A percentile compares a stretch with the other conserved stretches of the same genome.
Conservation (phyloP, 2,888 invertebrate species). For the Marronus borbonicus region DNA sequence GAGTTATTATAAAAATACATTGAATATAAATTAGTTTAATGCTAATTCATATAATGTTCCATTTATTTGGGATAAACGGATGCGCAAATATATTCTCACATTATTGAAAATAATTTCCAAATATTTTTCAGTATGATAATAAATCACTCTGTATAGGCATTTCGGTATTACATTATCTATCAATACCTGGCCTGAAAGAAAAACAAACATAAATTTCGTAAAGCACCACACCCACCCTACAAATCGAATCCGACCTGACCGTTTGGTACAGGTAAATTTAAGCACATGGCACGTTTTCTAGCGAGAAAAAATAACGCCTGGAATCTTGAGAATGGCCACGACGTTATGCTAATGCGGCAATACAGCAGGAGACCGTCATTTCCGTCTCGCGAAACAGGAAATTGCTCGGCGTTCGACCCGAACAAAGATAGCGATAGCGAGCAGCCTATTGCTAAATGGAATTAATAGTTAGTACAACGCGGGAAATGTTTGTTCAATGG, state of each 20-base stretch:
- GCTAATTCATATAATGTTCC: no score
- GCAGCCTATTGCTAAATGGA: constrained; percentile 23
- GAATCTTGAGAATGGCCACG: constrained; percentile 37
- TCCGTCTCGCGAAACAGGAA: constrained; percentile 45
- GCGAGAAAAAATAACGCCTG: constrained; percentile 20
- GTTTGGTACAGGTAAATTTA: constrained; percentile 40
- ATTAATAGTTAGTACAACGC: constrained; percentile 28
- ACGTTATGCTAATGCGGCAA: constrained; percentile 30
- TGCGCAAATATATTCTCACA: no score
- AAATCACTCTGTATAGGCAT: constrained; percentile 5
- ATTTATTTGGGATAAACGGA: no score
- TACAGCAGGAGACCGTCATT: constrained; percentile 26
- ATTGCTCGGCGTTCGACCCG: constrained; percentile 18
- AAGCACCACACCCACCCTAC: constrained; percentile 23
- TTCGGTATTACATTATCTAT: constrained; percentile 17
- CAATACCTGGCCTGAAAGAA: constrained; percentile 12
- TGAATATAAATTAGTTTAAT: no score
- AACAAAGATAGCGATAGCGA: constrained; percentile 29
- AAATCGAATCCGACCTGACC: neutral
- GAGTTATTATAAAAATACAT: no score
- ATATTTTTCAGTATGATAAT: neutral
- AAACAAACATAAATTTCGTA: constrained; percentile 8
- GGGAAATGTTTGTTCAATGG: constrained; percentile 32
- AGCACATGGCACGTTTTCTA: constrained; percentile 33
- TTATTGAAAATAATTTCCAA: no score